phyloP scores from a whole-genome alignment of 2,888 invertebrate genomes.

The Lordiphosa fenestrarum region DNA sequence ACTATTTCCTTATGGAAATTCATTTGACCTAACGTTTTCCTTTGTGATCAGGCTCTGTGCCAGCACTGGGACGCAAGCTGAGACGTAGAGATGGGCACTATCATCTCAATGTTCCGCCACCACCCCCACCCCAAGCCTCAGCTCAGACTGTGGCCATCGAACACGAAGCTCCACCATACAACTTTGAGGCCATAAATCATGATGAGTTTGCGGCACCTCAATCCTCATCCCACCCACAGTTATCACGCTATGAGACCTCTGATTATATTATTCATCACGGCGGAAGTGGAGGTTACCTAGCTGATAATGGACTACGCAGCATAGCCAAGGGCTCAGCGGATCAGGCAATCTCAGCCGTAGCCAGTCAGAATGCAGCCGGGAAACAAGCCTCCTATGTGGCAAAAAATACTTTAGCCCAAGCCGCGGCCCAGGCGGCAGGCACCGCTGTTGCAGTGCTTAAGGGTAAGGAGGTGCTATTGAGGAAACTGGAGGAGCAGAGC shows the following conservation, averaged over 20 bases:
- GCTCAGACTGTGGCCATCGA: constrained; percentile 44
- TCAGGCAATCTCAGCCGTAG: constrained; percentile 87
- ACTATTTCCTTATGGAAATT: constrained; percentile 21
- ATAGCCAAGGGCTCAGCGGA: constrained; percentile 88
- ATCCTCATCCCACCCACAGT: constrained; percentile 14
- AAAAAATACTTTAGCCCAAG: constrained; percentile 88
- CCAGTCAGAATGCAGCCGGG: constrained; percentile 88
- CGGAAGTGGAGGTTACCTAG: constrained; percentile 59
- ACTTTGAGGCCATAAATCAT: constrained; percentile 65
- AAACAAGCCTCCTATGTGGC: constrained; percentile 90
- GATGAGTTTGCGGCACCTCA: constrained; percentile 55
- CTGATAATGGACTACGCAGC: constrained; percentile 86
- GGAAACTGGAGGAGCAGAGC: constrained; percentile 87
- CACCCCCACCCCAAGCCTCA: constrained; percentile 30
- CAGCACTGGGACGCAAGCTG: constrained; percentile 63
- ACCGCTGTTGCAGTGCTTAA: constrained; percentile 85
- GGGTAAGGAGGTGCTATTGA: constrained; percentile 85
- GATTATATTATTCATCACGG: constrained; percentile 36
- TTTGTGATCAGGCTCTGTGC: constrained; percentile 29
- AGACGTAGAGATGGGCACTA: constrained; percentile 65
- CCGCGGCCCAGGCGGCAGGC: constrained; percentile 87
- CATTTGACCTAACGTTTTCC: constrained; percentile 8
- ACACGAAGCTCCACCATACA: constrained; percentile 63
- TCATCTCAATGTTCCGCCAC: constrained; percentile 54
- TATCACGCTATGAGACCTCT: constrained; percentile 40